phyloP scores from a whole-genome alignment of 2,113 vertebrate genomes.

The Spea multiplicata region DNA sequence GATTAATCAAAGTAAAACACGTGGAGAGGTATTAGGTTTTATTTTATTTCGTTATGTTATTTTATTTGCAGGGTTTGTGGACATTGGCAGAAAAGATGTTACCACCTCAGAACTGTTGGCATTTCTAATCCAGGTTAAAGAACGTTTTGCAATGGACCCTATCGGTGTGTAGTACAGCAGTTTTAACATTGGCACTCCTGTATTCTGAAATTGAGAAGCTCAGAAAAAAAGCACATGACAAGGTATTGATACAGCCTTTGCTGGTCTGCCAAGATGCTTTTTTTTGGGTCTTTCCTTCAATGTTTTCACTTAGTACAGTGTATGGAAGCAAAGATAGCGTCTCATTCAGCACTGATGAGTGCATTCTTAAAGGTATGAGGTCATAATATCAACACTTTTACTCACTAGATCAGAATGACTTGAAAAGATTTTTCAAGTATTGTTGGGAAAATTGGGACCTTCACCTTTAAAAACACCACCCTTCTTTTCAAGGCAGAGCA shows the following conservation, averaged over 20 bases:
- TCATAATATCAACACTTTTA: neutral
- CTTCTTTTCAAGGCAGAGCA: neutral
- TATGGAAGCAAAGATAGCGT: neutral
- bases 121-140: neutral
- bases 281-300: neutral
- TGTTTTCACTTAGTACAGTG: neutral
- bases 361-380: neutral
- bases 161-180: too few relatives aligned
- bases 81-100: neutral
- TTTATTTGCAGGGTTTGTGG: neutral
- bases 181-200: too few relatives aligned
- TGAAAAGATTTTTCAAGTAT: neutral
- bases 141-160: neutral
- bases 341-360: neutral
- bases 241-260: neutral
- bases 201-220: neutral
- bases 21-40: neutral
- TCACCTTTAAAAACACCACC: constrained; percentile 1
- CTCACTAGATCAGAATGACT: neutral
- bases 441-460: neutral
- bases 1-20: neutral
- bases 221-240: neutral
- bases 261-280: neutral
- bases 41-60: neutral
- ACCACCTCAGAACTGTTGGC: neutral